Percentiles rank a stretch among this genome's conserved stretches.
These are phyloP conservation scores for Plebejus melissa DNA, from an alignment of 2,888 invertebrate genomes.

Conservation along the genomic window DNA sequence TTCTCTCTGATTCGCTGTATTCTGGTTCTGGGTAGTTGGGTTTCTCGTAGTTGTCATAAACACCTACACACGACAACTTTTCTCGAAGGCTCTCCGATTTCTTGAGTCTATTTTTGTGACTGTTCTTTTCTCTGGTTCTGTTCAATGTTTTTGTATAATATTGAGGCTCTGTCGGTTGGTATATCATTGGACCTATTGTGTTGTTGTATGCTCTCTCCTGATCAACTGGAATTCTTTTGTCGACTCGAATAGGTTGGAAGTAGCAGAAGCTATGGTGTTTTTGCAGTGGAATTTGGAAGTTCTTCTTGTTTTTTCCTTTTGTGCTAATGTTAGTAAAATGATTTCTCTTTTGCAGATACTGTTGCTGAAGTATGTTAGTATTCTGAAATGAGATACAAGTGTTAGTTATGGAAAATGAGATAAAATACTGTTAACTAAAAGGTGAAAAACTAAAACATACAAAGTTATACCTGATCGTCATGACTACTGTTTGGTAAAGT, in stretches of 20 bases:
- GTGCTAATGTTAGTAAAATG: constrained; percentile 75
- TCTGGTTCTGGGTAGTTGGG: constrained; percentile 71
- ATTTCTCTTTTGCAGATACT: constrained; percentile 77
- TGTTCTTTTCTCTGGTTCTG: constrained; percentile 68
- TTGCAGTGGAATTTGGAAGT: constrained; percentile 81
- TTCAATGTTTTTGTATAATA: constrained; percentile 74
- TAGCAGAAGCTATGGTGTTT: constrained; percentile 84
- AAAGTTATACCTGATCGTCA: constrained; percentile 69
- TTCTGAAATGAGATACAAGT: constrained; percentile 69
- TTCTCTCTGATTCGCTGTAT: constrained; percentile 66
- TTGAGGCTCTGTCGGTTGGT: constrained; percentile 64
- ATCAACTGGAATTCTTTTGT: constrained; percentile 75
- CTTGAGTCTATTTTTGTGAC: constrained; percentile 69
- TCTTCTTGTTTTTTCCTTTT: constrained; percentile 79
- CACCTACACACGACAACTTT: constrained; percentile 71
- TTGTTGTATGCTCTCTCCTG: constrained; percentile 69
- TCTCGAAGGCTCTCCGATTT: constrained; percentile 74
- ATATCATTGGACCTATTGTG: constrained; percentile 70
- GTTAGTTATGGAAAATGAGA: constrained; percentile 49
- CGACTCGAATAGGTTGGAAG: constrained; percentile 82
- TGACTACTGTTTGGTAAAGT: constrained; percentile 54
- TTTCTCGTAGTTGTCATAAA: constrained; percentile 71
- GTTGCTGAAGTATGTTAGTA: constrained; percentile 79
- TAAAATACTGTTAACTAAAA: constrained; percentile 39
- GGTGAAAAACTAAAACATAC: constrained; percentile 45